These are phyloP conservation scores for Rambutsinella grinnellia DNA, from an alignment of 2,888 invertebrate genomes.

Conservation along the genomic window DNA sequence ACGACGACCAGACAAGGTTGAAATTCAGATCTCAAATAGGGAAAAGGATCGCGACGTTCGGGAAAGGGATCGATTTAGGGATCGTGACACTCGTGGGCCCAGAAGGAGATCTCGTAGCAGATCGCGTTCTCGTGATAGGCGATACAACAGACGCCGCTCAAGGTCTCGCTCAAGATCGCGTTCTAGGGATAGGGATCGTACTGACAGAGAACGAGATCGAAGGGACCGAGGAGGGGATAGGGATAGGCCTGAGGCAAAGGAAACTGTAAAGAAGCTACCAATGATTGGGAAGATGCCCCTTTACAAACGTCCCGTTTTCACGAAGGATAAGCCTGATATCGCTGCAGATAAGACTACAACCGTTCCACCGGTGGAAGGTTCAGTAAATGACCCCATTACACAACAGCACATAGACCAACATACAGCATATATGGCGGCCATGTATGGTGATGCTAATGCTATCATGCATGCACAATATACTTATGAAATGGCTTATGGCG, in stretches of 20 bases:
- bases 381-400: neutral
- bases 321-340: conserved; percentile 22
- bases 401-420: neutral
- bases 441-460: conserved; percentile 43
- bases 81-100: conserved; percentile 30
- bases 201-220: conserved; percentile 48
- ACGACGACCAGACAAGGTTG: conserved; percentile 56
- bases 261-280: conserved; percentile 62
- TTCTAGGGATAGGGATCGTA: conserved; percentile 53
- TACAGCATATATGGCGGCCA: conserved; percentile 12
- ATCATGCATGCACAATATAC: conserved; percentile 19
- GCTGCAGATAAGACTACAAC: conserved; percentile 8
- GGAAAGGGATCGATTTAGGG: conserved; percentile 42
- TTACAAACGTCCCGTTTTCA: conserved; percentile 60
- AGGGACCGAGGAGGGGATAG: conserved; percentile 50
- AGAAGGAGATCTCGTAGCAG: conserved; percentile 44
- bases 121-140: conserved; percentile 53
- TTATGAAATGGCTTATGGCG: conserved; percentile 3
- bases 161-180: conserved; percentile 61
- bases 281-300: conserved; percentile 66
- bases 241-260: conserved; percentile 53
- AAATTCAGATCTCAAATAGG: conserved; percentile 57
- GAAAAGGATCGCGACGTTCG: conserved; percentile 43
- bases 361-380: neutral
- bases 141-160: conserved; percentile 55